These are phyloP conservation scores for Zaprionus ghesquierei DNA, from an alignment of 1,140 invertebrate genomes.

Conservation along the genomic window DNA sequence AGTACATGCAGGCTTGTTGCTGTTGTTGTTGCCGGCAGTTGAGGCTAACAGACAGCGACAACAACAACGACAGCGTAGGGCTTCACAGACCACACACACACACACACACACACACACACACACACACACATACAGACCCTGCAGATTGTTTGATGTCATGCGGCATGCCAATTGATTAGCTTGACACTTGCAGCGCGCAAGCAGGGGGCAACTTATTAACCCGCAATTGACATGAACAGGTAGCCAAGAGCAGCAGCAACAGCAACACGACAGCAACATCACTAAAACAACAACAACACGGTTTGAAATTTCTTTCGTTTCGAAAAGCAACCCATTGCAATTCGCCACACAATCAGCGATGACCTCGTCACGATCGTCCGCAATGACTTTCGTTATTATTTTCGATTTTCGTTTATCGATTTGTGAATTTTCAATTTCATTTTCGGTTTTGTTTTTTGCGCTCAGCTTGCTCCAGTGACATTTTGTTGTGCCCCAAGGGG, in stretches of 20 bases:
- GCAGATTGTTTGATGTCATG: constrained; percentile 58
- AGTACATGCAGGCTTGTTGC: constrained; percentile 13
- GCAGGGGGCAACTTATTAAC: constrained; percentile 50
- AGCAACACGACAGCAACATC: constrained; percentile 3
- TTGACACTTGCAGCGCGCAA: constrained; percentile 66
- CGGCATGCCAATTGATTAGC: constrained; percentile 73
- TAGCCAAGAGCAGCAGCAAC: constrained; percentile 17
- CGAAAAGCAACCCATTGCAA: constrained; percentile 51
- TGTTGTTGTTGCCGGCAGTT: neutral
- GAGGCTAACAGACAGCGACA: neutral
- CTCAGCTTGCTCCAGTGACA: neutral
- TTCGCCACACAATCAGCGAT: constrained; percentile 72
- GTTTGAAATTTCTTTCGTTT: neutral
- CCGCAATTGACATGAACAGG: constrained; percentile 74
- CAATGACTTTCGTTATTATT: constrained; percentile 79
- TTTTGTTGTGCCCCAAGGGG: neutral
- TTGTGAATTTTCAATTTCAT: constrained; percentile 37
- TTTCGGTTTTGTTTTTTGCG: constrained; percentile 23
- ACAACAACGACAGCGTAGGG: neutral
- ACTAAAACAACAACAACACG: constrained; percentile 5
- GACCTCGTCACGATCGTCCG: constrained; percentile 73
- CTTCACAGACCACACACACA: constrained; percentile 48
- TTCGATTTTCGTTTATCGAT: constrained; percentile 61
- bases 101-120: constrained; percentile 19
- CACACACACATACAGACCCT: constrained; percentile 22